phyloP scores from a whole-genome alignment of 2,888 invertebrate genomes.

The Clostera curtula region DNA sequence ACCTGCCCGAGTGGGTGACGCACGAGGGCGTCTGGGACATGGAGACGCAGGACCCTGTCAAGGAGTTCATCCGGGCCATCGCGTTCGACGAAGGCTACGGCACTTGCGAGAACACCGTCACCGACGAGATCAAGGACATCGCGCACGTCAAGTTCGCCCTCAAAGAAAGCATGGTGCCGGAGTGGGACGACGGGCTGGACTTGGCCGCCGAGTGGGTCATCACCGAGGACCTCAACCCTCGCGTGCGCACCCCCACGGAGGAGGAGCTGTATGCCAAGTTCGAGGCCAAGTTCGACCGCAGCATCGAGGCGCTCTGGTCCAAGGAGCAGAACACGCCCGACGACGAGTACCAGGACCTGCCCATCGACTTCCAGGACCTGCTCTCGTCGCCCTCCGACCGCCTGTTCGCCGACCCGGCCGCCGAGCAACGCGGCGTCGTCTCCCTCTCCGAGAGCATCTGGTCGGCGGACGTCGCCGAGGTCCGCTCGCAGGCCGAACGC shows the following conservation, averaged over 20 bases:
- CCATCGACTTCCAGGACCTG: conserved; percentile 76
- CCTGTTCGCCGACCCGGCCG: conserved; percentile 54
- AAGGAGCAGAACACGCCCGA: conserved; percentile 67
- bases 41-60: conserved; percentile 64
- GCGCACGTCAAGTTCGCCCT: conserved; percentile 34
- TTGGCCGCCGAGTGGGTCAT: conserved; percentile 49
- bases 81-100: conserved; percentile 69
- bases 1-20: conserved; percentile 72
- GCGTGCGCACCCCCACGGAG: conserved; percentile 52
- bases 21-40: conserved; percentile 70
- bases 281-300: conserved; percentile 80
- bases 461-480: conserved; percentile 34
- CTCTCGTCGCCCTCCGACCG: conserved; percentile 75
- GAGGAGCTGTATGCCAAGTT: conserved; percentile 74
- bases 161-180: conserved; percentile 46
- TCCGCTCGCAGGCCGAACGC: conserved; percentile 30
- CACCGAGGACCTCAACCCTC: conserved; percentile 42
- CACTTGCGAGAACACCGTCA: conserved; percentile 66
- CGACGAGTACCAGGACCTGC: conserved; percentile 76
- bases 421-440: conserved; percentile 46
- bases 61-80: conserved; percentile 63
- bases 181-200: conserved; percentile 53
- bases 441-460: conserved; percentile 52
- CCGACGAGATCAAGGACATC: conserved; percentile 46
- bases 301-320: conserved; percentile 80